Evolutionary conservation across 2,113 vertebrate species (phyloP).

Genomic region (Lasiurus borealis): DNA sequence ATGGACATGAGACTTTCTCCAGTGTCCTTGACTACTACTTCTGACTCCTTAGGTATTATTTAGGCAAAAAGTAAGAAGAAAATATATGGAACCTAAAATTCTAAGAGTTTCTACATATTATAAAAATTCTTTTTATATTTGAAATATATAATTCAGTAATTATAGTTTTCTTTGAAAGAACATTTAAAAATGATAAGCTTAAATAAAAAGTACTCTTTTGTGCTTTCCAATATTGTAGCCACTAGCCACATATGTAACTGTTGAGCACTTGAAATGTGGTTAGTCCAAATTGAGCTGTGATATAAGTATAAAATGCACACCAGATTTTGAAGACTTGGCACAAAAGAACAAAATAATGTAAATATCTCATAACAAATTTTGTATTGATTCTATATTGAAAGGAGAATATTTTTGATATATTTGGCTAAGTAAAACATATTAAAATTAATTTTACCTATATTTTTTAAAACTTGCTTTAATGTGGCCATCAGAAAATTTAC

Average conservation of each 20-base stretch:
- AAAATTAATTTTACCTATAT: background rate
- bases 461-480: background rate
- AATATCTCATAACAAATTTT: slow-evolving; percentile 19
- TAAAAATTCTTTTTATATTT: slow-evolving; percentile 22
- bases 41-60: background rate
- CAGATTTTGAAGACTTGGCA: slow-evolving; percentile 12
- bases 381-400: background rate
- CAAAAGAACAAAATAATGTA: background rate
- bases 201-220: background rate
- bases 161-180: background rate
- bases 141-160: slow-evolving; percentile 9
- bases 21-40: background rate
- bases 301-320: background rate
- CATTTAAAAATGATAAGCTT: background rate
- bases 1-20: background rate
- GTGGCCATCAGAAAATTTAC: background rate
- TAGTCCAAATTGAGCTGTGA: background rate
- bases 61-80: background rate
- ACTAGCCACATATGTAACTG: background rate
- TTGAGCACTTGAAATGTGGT: background rate
- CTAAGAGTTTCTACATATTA: background rate
- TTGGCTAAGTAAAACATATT: background rate
- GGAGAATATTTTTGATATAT: background rate
- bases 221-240: background rate
- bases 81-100: background rate